Conservation (phyloP, 2,888 invertebrate species). For the Drosophila subquinaria region DNA sequence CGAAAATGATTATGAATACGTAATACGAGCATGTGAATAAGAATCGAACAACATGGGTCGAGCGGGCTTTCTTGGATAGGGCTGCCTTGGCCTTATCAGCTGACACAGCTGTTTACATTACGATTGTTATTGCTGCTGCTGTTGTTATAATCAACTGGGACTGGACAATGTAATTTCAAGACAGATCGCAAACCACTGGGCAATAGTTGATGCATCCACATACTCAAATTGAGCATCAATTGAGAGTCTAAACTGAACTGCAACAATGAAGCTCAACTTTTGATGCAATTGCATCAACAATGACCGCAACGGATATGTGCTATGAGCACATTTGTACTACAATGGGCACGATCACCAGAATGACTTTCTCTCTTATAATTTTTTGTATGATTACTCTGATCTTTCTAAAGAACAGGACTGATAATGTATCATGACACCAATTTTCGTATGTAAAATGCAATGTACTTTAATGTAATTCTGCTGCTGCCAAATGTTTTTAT, state of each 20-base stretch:
- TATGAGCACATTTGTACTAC: slow-evolving; percentile 1
- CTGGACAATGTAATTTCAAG: slow-evolving; percentile 33
- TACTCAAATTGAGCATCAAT: slow-evolving; percentile 50
- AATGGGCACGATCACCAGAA: background rate
- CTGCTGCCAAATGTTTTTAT: no score
- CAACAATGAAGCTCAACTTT: slow-evolving; percentile 34
- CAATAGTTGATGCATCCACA: background rate
- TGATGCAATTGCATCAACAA: slow-evolving; percentile 39
- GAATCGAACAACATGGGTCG: background rate
- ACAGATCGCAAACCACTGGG: slow-evolving; percentile 2
- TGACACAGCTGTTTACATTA: background rate
- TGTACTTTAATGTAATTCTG: background rate
- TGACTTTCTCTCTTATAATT: background rate
- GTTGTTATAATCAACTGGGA: slow-evolving; percentile 15
- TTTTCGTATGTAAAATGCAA: background rate
- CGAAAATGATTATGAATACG: background rate
- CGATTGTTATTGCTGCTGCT: slow-evolving; percentile 1
- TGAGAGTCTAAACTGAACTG: slow-evolving; percentile 38
- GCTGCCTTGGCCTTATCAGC: slow-evolving; percentile 41
- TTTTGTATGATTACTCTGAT: background rate
- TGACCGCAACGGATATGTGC: slow-evolving; percentile 12
- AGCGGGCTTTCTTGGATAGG: background rate
- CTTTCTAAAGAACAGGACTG: background rate
- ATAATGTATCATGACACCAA: background rate
- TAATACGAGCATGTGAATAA: background rate